phyloP scores from a whole-genome alignment of 2,113 vertebrate genomes.

The Danionella cerebrum region DNA sequence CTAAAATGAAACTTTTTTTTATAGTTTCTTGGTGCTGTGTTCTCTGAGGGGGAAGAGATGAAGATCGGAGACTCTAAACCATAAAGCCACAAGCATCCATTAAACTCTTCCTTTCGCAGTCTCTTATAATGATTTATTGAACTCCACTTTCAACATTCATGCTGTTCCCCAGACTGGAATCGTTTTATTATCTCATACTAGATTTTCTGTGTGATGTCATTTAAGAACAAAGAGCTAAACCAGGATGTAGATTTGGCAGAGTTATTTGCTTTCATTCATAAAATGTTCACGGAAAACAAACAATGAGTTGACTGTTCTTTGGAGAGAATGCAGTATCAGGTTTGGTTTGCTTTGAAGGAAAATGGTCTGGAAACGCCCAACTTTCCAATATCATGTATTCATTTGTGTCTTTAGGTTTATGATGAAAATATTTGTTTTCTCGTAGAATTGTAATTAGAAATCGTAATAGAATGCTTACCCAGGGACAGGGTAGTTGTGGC shows the following conservation, averaged over 20 bases:
- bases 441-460: too few relatives aligned
- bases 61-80: neutral
- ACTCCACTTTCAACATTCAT: neutral
- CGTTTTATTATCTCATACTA: too few relatives aligned
- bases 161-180: neutral
- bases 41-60: constrained; percentile 30
- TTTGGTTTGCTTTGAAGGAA: too few relatives aligned
- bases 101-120: neutral
- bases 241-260: neutral
- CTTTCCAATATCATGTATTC: too few relatives aligned
- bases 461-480: too few relatives aligned
- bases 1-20: too few relatives aligned
- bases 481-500: too few relatives aligned
- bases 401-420: too few relatives aligned
- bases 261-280: constrained; percentile 6
- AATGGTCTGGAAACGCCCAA: too few relatives aligned
- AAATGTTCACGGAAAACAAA: neutral
- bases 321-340: too few relatives aligned
- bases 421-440: too few relatives aligned
- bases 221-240: neutral
- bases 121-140: neutral
- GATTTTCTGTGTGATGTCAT: neutral
- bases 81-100: neutral
- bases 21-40: constrained; percentile 36
- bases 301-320: too few relatives aligned